A percentile compares a stretch with the other conserved stretches of the same genome.
These are phyloP conservation scores for Sternarchorhynchus goeldii DNA, from an alignment of 2,797 vertebrate genomes.

Conservation along the genomic window DNA sequence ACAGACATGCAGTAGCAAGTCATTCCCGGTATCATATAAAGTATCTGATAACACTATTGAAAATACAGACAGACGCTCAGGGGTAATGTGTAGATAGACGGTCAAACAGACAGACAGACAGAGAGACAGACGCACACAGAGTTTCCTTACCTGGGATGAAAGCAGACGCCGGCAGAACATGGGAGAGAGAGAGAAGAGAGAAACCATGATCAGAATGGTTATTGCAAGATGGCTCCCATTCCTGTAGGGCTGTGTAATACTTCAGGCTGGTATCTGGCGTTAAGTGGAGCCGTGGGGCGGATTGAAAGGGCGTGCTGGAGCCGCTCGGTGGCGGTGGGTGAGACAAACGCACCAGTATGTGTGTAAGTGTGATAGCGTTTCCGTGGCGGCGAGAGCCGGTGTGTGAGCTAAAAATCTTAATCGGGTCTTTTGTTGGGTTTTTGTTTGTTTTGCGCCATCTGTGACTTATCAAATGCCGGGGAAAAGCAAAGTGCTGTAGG, in stretches of 20 bases:
- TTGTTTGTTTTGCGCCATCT: constrained; percentile 52
- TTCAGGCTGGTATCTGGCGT: constrained; percentile 19
- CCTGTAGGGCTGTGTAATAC: constrained; percentile 9
- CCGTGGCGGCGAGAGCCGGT: constrained; percentile 27
- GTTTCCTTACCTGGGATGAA: constrained; percentile 48
- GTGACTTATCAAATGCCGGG: constrained; percentile 48
- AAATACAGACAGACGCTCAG: neutral
- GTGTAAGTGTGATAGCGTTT: constrained; percentile 47
- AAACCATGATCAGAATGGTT: constrained; percentile 20
- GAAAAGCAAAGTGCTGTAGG: constrained; percentile 40
- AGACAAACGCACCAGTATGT: constrained; percentile 37
- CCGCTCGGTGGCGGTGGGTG: constrained; percentile 29
- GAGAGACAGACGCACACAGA: neutral
- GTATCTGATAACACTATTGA: neutral
- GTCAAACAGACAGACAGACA: no score
- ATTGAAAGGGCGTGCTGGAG: constrained; percentile 33
- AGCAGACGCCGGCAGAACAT: constrained; percentile 37
- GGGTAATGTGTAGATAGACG: no score
- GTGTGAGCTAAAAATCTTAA: constrained; percentile 47
- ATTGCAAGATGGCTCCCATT: constrained; percentile 8
- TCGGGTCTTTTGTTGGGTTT: constrained; percentile 40
- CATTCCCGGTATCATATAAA: neutral
- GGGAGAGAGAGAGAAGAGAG: constrained; percentile 26
- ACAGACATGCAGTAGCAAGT: constrained; percentile 6
- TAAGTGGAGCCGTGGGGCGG: constrained; percentile 25